Base-by-base conservation (phyloP, 2,888 invertebrate species). In the Odontocerum albicorne region DNA sequence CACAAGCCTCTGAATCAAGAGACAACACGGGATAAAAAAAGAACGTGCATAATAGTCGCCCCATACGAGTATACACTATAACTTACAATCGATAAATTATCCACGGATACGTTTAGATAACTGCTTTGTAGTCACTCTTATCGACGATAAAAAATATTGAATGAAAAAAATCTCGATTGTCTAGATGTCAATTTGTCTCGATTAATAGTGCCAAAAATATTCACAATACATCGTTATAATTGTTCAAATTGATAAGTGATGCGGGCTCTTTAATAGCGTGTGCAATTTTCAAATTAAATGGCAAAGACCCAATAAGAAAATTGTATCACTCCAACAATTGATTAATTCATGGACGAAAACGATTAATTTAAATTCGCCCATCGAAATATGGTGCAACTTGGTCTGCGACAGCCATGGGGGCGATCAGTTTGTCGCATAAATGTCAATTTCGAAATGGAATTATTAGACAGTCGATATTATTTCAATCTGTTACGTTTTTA, bases 231-330 rank as follows among this genome's bases (percentile, higher is more conserved):
- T 45, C 17, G 38, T n/a, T 36, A 40, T 46, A 53, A 53, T 53
- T 53, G 35, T 38, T 35, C 10, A 22, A 36, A 55, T 45, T 21
- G 39, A 55, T 50, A 27, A 50, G 39, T 17, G 38, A 55, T 55
- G 49, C 55, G 55, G 55, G 55, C 38, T 35, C 38, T 33, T 50
- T 27, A 44, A 49, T 44, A 35, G 19, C 17, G 40, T 40, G 17
- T 47, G 33, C 53, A 7, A 53, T 53, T 53, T 53, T 46, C 22
- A 45, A 46, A 46, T 52, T 42, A 53, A 40, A 22, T 42, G 50
- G 35, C 45, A 43, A 33, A 19, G 27, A 33, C 17, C 39, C 42
- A 42, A 42, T 42, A 42, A 50, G 42, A 36, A 51, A 20, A 21
- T 44, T 17, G 15, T 19, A 40, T 20, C 33, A 21, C 19, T 22